A percentile compares a stretch with the other conserved stretches of the same genome.
Conservation (phyloP, 2,797 vertebrate species). For the Brachymystax lenok region DNA sequence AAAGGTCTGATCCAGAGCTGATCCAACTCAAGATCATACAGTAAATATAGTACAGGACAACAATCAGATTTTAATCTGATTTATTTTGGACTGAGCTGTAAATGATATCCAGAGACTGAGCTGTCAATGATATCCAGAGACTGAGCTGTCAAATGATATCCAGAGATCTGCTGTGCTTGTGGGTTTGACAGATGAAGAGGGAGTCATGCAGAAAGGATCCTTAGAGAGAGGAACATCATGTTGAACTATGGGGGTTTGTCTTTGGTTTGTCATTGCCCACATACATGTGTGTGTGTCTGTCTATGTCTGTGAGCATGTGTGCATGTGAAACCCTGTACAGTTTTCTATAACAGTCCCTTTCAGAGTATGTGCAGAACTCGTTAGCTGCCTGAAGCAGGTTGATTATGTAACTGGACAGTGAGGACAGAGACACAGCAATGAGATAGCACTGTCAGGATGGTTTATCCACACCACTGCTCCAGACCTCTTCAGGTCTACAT, state of each 20-base stretch:
- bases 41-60: neutral
- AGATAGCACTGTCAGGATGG: neutral
- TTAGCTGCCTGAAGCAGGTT: neutral
- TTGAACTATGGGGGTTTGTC: neutral
- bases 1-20: neutral
- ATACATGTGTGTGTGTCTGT: neutral
- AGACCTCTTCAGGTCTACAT: neutral
- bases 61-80: neutral
- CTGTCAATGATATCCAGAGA: neutral
- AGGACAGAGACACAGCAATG: neutral
- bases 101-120: neutral
- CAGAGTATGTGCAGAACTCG: neutral
- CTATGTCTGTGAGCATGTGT: neutral
- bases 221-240: conserved; percentile 30
- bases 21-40: neutral
- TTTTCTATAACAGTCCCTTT: neutral
- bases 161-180: neutral
- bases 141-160: neutral
- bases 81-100: neutral
- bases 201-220: conserved; percentile 23
- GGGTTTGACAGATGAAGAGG: neutral
- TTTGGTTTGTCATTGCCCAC: neutral
- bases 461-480: neutral
- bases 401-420: neutral
- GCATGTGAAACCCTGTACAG: conserved; percentile 4